Evolutionary conservation across 2,113 vertebrate genomes (phyloP).

Genomic region (Misgurnus anguillicaudatus): DNA sequence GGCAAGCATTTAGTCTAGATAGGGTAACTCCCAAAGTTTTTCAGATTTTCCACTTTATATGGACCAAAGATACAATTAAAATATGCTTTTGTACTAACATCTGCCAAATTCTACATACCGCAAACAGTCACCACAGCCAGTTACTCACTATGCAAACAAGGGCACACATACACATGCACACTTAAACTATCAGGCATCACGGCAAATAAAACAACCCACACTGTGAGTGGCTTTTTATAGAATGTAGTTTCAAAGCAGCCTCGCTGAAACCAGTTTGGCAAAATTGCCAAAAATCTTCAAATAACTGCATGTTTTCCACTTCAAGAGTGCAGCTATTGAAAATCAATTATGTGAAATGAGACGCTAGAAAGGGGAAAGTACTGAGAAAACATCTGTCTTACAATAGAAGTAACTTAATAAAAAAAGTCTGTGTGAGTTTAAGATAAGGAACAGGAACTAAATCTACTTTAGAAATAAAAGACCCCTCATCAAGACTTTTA

Average conservation of each 20-base stretch:
- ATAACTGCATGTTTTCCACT: constrained; percentile 57
- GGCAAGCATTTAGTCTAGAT: background rate
- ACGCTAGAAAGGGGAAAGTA: constrained; percentile 57
- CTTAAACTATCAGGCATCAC: background rate
- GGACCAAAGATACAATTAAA: constrained; percentile 30
- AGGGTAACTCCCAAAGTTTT: constrained; percentile 32
- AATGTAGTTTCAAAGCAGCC: constrained; percentile 60
- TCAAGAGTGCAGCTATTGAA: constrained; percentile 63
- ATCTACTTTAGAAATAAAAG: background rate
- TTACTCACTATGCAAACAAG: background rate
- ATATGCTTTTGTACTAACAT: constrained; percentile 1
- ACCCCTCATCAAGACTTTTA: background rate
- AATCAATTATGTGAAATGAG: constrained; percentile 67
- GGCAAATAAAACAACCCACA: constrained; percentile 47
- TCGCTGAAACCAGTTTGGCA: constrained; percentile 59
- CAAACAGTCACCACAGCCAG: constrained; percentile 34
- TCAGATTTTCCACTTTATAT: background rate
- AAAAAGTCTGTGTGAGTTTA: too few relatives aligned
- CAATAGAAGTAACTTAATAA: constrained; percentile 29
- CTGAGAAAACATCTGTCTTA: constrained; percentile 37
- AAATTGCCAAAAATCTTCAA: constrained; percentile 56
- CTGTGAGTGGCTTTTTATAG: constrained; percentile 51
- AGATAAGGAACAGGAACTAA: background rate
- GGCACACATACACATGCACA: background rate
- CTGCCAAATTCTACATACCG: constrained; percentile 19